A percentile compares a stretch with the other conserved stretches of the same genome.
These are phyloP conservation scores for Pterocles orientalis DNA, from an alignment of 2,113 vertebrate genomes.

Conservation along the genomic window DNA sequence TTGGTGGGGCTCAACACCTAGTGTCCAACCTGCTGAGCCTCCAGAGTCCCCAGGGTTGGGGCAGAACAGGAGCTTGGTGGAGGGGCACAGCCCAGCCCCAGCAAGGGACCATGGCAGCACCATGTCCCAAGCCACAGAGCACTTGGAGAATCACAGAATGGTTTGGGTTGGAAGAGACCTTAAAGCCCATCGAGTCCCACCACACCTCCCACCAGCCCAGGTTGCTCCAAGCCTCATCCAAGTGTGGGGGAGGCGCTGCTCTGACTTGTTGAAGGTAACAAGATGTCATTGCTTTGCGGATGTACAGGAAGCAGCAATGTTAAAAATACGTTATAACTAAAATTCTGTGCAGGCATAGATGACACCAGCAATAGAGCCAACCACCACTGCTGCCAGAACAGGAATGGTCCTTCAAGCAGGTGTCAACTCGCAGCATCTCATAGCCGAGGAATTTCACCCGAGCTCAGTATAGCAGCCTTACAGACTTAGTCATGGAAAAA, in stretches of 20 bases:
- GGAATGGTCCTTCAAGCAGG: background rate
- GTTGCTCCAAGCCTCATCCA: too few species aligned
- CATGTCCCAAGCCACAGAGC: background rate
- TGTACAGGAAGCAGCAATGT: background rate
- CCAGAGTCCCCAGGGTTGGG: background rate
- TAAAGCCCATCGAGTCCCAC: too few species aligned
- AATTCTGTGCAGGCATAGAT: background rate
- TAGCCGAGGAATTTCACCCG: background rate
- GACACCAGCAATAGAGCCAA: background rate
- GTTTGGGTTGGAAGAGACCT: too few species aligned
- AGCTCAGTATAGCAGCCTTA: background rate
- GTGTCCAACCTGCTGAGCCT: background rate
- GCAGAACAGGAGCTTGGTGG: background rate
- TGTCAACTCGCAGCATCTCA: background rate
- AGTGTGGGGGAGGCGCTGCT: background rate
- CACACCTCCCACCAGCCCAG: too few species aligned
- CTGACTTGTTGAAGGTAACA: background rate
- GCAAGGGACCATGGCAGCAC: background rate
- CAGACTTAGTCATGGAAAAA: background rate
- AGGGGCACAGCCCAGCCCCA: background rate
- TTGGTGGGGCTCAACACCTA: background rate
- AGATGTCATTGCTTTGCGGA: background rate
- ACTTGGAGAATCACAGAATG: too few species aligned
- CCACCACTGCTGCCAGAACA: background rate
- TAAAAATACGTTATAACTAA: background rate